A percentile compares a stretch with the other conserved stretches of the same genome.
Evolutionary conservation across 2,797 vertebrate genomes (phyloP).

Genomic region (Mus minutoides): DNA sequence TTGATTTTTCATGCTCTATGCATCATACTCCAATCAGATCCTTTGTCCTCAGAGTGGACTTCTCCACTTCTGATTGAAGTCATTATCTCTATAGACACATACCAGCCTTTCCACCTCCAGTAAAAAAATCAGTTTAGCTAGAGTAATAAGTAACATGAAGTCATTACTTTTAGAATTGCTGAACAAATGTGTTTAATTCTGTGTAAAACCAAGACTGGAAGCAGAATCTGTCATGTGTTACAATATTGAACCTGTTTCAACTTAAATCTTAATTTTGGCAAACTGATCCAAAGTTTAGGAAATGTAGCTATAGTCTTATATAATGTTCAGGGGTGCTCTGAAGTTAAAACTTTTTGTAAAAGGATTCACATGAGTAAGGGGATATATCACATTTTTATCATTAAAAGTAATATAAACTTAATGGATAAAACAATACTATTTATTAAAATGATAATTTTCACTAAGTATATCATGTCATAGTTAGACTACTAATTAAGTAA

Average conservation of each 20-base stretch:
- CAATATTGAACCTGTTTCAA: background rate
- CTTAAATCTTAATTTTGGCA: background rate
- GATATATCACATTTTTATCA: background rate
- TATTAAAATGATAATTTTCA: background rate
- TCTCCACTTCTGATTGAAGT: background rate
- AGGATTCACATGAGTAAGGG: background rate
- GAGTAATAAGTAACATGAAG: background rate
- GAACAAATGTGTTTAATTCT: background rate
- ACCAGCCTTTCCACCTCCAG: background rate
- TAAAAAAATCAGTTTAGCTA: background rate
- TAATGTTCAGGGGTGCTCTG: background rate
- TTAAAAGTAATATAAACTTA: background rate
- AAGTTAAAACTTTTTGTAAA: background rate
- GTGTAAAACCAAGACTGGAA: background rate
- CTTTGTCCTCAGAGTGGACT: background rate
- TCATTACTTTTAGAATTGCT: background rate
- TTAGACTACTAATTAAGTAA: background rate
- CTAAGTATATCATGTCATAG: background rate
- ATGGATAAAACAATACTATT: background rate
- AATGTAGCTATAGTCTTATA: background rate
- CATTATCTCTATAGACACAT: background rate
- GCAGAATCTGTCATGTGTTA: background rate
- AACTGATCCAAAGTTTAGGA: background rate
- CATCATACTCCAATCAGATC: background rate
- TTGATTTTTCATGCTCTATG: background rate